Conservation (phyloP, 2,888 invertebrate species). For the Eretmocerus hayati region DNA sequence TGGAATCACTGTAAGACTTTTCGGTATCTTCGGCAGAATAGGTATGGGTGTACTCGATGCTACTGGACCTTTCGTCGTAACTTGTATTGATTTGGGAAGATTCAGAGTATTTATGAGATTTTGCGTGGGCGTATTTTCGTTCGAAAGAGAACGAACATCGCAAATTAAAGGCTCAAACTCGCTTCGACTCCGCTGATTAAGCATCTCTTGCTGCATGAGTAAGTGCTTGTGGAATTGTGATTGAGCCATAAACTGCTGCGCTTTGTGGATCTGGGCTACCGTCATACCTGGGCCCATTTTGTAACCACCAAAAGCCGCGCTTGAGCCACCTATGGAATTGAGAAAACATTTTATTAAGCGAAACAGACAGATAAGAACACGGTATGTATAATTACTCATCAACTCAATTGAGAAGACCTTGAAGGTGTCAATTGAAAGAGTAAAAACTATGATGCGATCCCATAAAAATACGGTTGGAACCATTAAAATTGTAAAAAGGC, state of each 20-base stretch:
- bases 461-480: too few species aligned
- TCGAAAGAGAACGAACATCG: constrained; percentile 40
- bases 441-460: too few species aligned
- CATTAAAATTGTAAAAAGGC: too few species aligned
- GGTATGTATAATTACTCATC: too few species aligned
- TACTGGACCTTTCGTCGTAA: constrained; percentile 35
- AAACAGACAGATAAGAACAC: too few species aligned
- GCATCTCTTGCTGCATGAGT: constrained; percentile 44
- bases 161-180: constrained; percentile 45
- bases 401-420: too few species aligned
- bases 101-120: constrained; percentile 42
- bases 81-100: constrained; percentile 44
- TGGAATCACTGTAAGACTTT: constrained; percentile 73
- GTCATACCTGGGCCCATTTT: not conserved
- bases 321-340: constrained; percentile 21
- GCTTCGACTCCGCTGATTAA: constrained; percentile 40
- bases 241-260: constrained; percentile 45
- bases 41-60: constrained; percentile 41
- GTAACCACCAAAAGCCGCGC: constrained; percentile 22
- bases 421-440: too few species aligned
- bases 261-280: constrained; percentile 28
- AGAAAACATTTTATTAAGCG: too few species aligned
- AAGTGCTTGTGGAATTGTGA: constrained; percentile 42
- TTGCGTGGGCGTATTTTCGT: constrained; percentile 41
- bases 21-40: constrained; percentile 71